phyloP scores from a whole-genome alignment of 2,113 vertebrate species.

The Grammomys surdaster region DNA sequence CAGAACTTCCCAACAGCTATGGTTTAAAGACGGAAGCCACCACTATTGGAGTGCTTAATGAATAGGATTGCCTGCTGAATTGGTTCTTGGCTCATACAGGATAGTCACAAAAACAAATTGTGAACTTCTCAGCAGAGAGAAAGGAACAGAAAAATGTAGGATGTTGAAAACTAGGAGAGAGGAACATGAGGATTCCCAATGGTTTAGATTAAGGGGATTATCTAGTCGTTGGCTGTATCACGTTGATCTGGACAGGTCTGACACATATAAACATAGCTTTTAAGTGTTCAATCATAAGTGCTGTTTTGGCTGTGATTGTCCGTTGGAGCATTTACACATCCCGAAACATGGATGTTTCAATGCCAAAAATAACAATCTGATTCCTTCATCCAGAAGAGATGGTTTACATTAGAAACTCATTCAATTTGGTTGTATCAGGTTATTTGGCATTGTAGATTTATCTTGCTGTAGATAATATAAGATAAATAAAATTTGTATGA shows the following conservation, averaged over 20 bases:
- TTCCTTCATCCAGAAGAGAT: constrained; percentile 36
- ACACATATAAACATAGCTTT: not conserved
- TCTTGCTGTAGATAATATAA: not conserved
- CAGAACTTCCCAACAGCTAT: constrained; percentile 46
- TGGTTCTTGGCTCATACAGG: not conserved
- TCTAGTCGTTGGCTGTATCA: not conserved
- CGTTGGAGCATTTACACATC: not conserved
- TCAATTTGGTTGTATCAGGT: not conserved
- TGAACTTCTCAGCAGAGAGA: not conserved
- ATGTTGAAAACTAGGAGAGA: not conserved
- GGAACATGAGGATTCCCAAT: not conserved
- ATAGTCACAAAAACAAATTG: constrained; percentile 8
- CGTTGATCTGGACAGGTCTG: constrained; percentile 7
- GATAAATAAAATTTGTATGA: not conserved
- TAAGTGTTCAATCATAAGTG: not conserved
- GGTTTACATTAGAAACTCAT: constrained; percentile 38
- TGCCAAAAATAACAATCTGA: constrained; percentile 14
- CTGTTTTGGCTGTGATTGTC: not conserved
- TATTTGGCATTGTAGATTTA: not conserved
- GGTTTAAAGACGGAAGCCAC: constrained; percentile 14
- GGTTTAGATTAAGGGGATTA: not conserved
- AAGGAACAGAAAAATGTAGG: not conserved
- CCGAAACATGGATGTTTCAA: constrained; percentile 26
- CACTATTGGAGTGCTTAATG: not conserved
- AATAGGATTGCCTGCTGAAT: constrained; percentile 30